phyloP scores from a whole-genome alignment of 1,140 invertebrate species.

The Brachionus koreanus region DNA sequence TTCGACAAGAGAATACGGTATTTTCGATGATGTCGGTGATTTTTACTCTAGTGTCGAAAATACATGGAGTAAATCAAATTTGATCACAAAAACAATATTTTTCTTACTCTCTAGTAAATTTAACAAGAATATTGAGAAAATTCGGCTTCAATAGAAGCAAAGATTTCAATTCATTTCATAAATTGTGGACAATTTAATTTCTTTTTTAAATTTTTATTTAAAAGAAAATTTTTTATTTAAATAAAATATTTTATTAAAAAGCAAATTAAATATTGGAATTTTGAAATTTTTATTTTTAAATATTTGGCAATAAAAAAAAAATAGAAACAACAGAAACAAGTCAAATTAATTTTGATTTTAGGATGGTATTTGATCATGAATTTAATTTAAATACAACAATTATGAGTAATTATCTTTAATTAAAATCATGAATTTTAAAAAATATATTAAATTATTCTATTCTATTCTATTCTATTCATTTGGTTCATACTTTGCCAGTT shows the following conservation, averaged over 20 bases:
- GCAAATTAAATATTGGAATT: background rate
- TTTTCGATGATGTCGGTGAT: background rate
- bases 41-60: background rate
- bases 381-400: background rate
- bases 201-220: background rate
- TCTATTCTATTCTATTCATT: background rate
- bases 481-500: slow-evolving; percentile 40
- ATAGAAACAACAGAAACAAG: background rate
- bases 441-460: background rate
- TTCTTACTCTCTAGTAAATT: background rate
- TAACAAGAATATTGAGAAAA: background rate
- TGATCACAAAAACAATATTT: background rate
- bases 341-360: background rate
- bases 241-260: too few species aligned
- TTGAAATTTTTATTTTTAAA: background rate
- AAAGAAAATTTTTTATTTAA: background rate
- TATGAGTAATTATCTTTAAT: background rate
- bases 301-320: background rate
- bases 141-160: background rate
- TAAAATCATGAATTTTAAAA: background rate
- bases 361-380: background rate
- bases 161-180: too few species aligned
- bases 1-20: background rate
- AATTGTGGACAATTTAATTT: too few species aligned
- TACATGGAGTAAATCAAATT: background rate